Evolutionary conservation across 2,888 invertebrate species (phyloP).

Genomic region (Argyresthia albistria): DNA sequence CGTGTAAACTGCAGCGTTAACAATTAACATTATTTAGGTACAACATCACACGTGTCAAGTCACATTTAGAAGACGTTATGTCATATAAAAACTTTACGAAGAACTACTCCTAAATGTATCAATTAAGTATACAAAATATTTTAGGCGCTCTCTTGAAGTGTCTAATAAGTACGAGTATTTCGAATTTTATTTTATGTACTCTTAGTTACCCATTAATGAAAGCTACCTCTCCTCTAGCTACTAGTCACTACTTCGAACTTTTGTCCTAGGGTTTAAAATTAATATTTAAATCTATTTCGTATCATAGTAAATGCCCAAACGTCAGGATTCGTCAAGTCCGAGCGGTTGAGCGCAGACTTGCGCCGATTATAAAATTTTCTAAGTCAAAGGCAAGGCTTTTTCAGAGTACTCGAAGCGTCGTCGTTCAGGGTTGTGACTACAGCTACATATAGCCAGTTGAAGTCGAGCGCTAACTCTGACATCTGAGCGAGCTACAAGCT

Average conservation of each 20-base stretch:
- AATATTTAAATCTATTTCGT: conserved; percentile 37
- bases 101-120: conserved; percentile 40
- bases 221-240: conserved; percentile 46
- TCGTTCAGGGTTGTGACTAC: too few species aligned
- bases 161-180: conserved; percentile 42
- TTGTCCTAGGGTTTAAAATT: conserved; percentile 40
- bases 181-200: conserved; percentile 21
- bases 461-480: background rate
- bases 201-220: conserved; percentile 23
- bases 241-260: conserved; percentile 44
- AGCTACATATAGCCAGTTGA: background rate
- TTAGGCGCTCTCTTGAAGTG: conserved; percentile 51
- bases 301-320: conserved; percentile 50
- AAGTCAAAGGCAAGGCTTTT: background rate
- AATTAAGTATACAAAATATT: conserved; percentile 65
- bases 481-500: background rate
- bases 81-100: conserved; percentile 65
- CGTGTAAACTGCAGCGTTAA: conserved; percentile 21
- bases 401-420: background rate
- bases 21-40: conserved; percentile 40
- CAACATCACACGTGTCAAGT: conserved; percentile 68
- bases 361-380: background rate
- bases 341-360: conserved; percentile 14
- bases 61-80: conserved; percentile 55
- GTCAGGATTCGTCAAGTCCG: conserved; percentile 38